Evolutionary conservation across 2,888 invertebrate species (phyloP).

Genomic region (Trissoscelio sp.): DNA sequence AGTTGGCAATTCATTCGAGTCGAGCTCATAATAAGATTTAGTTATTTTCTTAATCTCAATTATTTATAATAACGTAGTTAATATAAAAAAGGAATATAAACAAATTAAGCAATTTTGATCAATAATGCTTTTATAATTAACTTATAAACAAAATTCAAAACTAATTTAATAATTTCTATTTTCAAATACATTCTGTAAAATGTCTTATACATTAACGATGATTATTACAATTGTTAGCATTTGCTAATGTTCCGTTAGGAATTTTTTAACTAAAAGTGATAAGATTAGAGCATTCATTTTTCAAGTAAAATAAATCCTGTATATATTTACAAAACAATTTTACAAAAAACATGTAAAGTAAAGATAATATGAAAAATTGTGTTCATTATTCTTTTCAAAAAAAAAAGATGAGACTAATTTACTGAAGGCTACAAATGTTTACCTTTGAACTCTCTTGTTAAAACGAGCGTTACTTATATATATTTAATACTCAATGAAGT

Average conservation of each 20-base stretch:
- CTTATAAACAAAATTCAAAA: no score
- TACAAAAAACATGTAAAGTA: neutral
- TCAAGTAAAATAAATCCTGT: conserved; percentile 20
- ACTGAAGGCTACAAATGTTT: neutral
- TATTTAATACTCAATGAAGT: neutral
- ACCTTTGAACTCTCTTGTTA: neutral
- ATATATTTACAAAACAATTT: conserved; percentile 24
- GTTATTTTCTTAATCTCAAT: neutral
- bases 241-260: conserved; percentile 27
- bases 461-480: neutral
- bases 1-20: neutral
- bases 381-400: neutral
- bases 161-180: no score
- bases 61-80: no score
- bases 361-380: conserved; percentile 3
- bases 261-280: conserved; percentile 36
- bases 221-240: conserved; percentile 24
- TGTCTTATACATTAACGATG: conserved; percentile 2
- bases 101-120: no score
- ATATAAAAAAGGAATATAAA: no score
- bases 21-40: neutral
- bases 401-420: neutral
- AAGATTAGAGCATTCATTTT: conserved; percentile 31
- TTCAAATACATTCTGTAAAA: no score
- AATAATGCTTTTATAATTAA: no score